These are phyloP conservation scores for Brachirus orientalis DNA, from an alignment of 2,113 vertebrate species.

Conservation along the genomic window DNA sequence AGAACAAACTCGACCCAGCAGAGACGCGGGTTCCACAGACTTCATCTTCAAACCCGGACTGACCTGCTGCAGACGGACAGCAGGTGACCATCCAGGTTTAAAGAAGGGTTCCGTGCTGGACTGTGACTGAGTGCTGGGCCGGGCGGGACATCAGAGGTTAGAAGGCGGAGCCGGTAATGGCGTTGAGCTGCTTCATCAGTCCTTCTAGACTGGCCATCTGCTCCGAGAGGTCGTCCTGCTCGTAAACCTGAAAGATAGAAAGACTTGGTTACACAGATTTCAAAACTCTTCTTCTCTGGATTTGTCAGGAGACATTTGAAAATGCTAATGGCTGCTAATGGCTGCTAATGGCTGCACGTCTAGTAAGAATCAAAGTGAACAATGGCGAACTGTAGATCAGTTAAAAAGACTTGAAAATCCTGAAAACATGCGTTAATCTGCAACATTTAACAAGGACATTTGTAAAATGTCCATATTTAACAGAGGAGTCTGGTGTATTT, in stretches of 20 bases:
- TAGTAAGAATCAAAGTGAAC: no score
- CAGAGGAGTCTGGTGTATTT: no score
- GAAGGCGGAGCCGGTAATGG: conserved; percentile 96
- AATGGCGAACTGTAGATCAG: no score
- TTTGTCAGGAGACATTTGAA: no score
- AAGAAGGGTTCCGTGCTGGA: conserved; percentile 38
- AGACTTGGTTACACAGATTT: not conserved
- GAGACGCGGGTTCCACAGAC: conserved; percentile 26
- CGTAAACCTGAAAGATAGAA: conserved; percentile 86
- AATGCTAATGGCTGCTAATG: no score
- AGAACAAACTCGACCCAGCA: conserved; percentile 34
- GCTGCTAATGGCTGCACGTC: no score
- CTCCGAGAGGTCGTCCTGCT: conserved; percentile 95
- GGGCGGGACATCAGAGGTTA: conserved; percentile 68
- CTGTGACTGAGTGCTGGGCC: conserved; percentile 8
- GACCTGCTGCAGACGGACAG: conserved; percentile 10
- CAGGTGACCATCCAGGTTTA: conserved; percentile 29
- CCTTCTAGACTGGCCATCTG: conserved; percentile 98
- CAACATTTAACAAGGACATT: no score
- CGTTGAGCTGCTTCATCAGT: conserved; percentile 97
- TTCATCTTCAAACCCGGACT: conserved; percentile 43
- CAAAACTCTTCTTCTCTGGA: not conserved
- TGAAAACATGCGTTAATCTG: no score
- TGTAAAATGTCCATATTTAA: no score
- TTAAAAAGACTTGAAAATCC: no score